Evolutionary conservation across 2,113 vertebrate species (phyloP).

Genomic region (Scophthalmus maximus): DNA sequence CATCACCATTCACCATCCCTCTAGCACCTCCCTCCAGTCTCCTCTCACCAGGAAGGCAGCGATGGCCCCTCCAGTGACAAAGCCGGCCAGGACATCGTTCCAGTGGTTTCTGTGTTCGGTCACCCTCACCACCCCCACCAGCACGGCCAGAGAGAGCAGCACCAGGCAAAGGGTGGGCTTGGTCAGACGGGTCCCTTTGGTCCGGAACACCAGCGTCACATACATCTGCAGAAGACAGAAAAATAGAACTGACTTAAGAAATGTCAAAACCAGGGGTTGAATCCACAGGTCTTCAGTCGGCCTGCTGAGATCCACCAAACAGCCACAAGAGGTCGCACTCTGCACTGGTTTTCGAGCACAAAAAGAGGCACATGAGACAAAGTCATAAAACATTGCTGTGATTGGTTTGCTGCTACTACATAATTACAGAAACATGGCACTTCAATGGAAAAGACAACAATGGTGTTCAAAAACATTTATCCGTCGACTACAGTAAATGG

Average conservation of each 20-base stretch:
- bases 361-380: slow-evolving; percentile 8
- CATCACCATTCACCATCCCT: no score
- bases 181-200: slow-evolving; percentile 90
- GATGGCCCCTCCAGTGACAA: slow-evolving; percentile 88
- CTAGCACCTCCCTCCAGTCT: background rate
- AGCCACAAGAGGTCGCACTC: slow-evolving; percentile 55
- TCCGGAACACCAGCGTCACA: slow-evolving; percentile 87
- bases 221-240: slow-evolving; percentile 87
- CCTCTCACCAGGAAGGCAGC: slow-evolving; percentile 88
- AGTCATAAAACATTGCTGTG: background rate
- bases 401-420: slow-evolving; percentile 8
- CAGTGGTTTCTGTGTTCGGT: slow-evolving; percentile 93
- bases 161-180: slow-evolving; percentile 90
- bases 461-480: no score
- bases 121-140: slow-evolving; percentile 90
- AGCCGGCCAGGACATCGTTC: slow-evolving; percentile 90
- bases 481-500: background rate
- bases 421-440: slow-evolving; percentile 12
- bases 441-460: slow-evolving; percentile 2
- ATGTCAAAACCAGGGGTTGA: background rate
- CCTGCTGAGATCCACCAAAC: background rate
- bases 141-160: slow-evolving; percentile 87
- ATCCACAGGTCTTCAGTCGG: background rate
- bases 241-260: no score
- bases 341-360: slow-evolving; percentile 21